A percentile compares a stretch with the other conserved stretches of the same genome.
These are phyloP conservation scores for Sussaba pulchella DNA, from an alignment of 2,888 invertebrate genomes.

Conservation along the genomic window DNA sequence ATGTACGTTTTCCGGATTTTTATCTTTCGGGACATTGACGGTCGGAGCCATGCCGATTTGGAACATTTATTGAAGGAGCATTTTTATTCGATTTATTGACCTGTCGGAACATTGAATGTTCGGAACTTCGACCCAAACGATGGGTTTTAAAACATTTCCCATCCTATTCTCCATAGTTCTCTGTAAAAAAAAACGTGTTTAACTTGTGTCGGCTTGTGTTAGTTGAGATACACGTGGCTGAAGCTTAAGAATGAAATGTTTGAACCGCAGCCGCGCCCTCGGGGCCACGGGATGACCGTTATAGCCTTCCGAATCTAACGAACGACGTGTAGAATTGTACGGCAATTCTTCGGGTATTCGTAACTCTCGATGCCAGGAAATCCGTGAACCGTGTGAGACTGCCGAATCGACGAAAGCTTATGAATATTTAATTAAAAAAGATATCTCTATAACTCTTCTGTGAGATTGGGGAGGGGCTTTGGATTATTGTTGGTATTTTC, in stretches of 20 bases:
- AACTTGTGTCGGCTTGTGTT: neutral
- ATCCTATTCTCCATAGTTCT: slow-evolving; percentile 21
- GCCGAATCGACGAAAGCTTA: slow-evolving; percentile 61
- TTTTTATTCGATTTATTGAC: no score
- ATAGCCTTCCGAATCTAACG: slow-evolving; percentile 25
- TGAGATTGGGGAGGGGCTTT: slow-evolving; percentile 13
- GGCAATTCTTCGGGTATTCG: slow-evolving; percentile 25
- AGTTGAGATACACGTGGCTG: slow-evolving; percentile 25
- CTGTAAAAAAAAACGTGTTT: slow-evolving; percentile 9
- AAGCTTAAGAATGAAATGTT: slow-evolving; percentile 39
- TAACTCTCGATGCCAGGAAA: slow-evolving; percentile 27
- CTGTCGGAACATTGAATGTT: no score
- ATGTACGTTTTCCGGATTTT: no score
- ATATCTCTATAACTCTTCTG: slow-evolving; percentile 55
- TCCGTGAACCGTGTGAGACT: slow-evolving; percentile 47
- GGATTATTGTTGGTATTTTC: slow-evolving; percentile 47
- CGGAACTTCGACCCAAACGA: neutral
- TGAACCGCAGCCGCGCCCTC: slow-evolving; percentile 40
- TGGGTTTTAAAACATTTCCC: slow-evolving; percentile 14
- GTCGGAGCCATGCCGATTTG: no score
- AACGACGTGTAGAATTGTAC: slow-evolving; percentile 20
- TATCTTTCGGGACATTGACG: no score
- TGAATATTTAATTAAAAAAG: slow-evolving; percentile 61
- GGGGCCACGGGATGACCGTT: slow-evolving; percentile 33
- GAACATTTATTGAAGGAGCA: no score